phyloP scores from a whole-genome alignment of 1,140 invertebrate genomes.

The Zophobas atratus region DNA sequence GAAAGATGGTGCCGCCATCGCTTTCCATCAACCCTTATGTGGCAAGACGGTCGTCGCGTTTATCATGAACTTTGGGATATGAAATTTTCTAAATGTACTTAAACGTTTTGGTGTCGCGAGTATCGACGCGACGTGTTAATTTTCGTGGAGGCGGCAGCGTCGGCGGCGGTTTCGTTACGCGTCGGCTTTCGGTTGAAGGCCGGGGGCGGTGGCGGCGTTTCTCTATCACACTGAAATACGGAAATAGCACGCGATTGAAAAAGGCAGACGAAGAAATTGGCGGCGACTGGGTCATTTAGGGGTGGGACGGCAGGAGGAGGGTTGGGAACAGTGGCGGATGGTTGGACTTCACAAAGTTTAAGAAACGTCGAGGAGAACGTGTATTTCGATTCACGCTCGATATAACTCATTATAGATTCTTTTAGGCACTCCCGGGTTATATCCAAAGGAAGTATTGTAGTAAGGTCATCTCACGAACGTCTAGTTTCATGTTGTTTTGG shows the following conservation, averaged over 20 bases:
- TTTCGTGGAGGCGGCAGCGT: slow-evolving; percentile 27
- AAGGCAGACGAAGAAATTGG: slow-evolving; percentile 24
- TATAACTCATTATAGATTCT: too few species aligned
- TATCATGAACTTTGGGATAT: neutral
- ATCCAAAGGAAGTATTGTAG: too few species aligned
- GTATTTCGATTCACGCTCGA: too few species aligned
- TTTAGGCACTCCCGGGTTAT: too few species aligned
- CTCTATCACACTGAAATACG: slow-evolving; percentile 34
- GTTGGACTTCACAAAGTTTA: neutral
- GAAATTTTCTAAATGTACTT: neutral
- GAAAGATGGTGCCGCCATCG: neutral
- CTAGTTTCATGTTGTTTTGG: too few species aligned
- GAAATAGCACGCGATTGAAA: slow-evolving; percentile 32
- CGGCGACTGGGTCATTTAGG: neutral
- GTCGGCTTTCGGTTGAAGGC: slow-evolving; percentile 9
- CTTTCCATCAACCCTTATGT: neutral
- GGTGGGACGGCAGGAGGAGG: neutral
- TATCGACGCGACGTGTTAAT: slow-evolving; percentile 37
- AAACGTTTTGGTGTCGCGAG: slow-evolving; percentile 6
- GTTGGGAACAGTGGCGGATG: neutral
- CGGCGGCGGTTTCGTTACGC: slow-evolving; percentile 40
- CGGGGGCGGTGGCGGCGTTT: slow-evolving; percentile 11
- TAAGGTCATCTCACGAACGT: too few species aligned
- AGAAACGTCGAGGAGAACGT: too few species aligned
- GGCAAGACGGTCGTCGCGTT: neutral